Conservation (phyloP, 2,888 invertebrate genomes). For the Tachina fera region DNA sequence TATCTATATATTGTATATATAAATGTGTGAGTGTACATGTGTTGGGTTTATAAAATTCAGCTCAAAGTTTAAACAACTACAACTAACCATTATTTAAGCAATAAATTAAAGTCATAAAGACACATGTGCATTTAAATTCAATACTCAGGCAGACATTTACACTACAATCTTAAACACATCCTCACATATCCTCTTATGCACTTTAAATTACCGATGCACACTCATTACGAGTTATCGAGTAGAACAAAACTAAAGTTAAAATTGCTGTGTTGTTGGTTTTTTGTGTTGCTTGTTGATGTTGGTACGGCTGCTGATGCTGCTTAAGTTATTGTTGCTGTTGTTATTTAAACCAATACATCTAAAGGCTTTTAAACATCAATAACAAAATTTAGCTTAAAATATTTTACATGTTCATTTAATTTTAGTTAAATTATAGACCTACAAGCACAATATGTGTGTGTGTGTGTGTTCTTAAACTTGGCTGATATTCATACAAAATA, state of each 20-base stretch:
- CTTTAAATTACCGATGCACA: conserved; percentile 26
- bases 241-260: conserved; percentile 22
- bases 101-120: conserved; percentile 64
- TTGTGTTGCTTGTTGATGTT: background rate
- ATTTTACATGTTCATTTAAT: conserved; percentile 50
- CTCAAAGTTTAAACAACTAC: conserved; percentile 56
- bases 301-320: background rate
- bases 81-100: conserved; percentile 57
- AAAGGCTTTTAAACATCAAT: conserved; percentile 65
- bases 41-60: conserved; percentile 49
- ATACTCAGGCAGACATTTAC: conserved; percentile 9
- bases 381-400: conserved; percentile 37
- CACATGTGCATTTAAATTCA: conserved; percentile 50
- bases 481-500: conserved; percentile 8
- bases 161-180: conserved; percentile 12
- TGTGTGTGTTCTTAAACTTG: conserved; percentile 6
- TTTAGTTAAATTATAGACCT: conserved; percentile 31
- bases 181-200: background rate
- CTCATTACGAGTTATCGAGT: conserved; percentile 29
- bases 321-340: conserved; percentile 26
- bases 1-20: too few relatives aligned
- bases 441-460: background rate
- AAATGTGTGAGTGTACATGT: background rate
- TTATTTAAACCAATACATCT: conserved; percentile 58
- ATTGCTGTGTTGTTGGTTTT: conserved; percentile 13